Percentiles rank a stretch among this genome's conserved stretches.
Evolutionary conservation across 1,140 invertebrate genomes (phyloP).

Genomic region (Euura saliciscinereae): DNA sequence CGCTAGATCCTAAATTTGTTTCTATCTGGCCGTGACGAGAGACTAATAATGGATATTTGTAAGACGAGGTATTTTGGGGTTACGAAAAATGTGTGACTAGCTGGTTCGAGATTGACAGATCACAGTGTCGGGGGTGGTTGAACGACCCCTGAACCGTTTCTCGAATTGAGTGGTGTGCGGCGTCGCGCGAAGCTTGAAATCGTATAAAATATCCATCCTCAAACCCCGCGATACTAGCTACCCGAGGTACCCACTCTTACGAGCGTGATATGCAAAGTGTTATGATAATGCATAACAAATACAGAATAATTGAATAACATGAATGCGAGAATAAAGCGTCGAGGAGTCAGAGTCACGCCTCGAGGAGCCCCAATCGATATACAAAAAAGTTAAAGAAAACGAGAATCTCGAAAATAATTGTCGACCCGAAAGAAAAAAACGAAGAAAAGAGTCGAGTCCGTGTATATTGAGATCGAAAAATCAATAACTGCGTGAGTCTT

Average conservation of each 20-base stretch:
- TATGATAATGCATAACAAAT: conserved; percentile 6
- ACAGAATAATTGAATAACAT: conserved; percentile 3
- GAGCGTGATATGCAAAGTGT: not conserved
- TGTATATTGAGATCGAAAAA: not conserved
- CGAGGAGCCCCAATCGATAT: not conserved
- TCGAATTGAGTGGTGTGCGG: too few relatives aligned
- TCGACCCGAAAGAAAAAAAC: not conserved
- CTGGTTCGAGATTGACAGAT: too few relatives aligned
- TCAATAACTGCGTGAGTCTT: not conserved
- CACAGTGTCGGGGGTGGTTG: too few relatives aligned
- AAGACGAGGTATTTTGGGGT: too few relatives aligned
- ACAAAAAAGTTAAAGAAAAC: not conserved
- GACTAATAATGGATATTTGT: too few relatives aligned
- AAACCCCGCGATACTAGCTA: not conserved
- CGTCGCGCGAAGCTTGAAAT: not conserved
- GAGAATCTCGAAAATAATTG: not conserved
- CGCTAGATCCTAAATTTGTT: too few relatives aligned
- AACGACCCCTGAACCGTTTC: too few relatives aligned
- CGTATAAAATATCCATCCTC: not conserved
- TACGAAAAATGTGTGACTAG: not conserved
- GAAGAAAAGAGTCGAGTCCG: not conserved
- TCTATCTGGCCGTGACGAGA: too few relatives aligned
- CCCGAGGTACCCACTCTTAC: not conserved
- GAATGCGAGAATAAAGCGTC: not conserved
- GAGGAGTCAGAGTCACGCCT: not conserved